phyloP scores from a whole-genome alignment of 2,113 vertebrate species.

The Platycercus adscitus region DNA sequence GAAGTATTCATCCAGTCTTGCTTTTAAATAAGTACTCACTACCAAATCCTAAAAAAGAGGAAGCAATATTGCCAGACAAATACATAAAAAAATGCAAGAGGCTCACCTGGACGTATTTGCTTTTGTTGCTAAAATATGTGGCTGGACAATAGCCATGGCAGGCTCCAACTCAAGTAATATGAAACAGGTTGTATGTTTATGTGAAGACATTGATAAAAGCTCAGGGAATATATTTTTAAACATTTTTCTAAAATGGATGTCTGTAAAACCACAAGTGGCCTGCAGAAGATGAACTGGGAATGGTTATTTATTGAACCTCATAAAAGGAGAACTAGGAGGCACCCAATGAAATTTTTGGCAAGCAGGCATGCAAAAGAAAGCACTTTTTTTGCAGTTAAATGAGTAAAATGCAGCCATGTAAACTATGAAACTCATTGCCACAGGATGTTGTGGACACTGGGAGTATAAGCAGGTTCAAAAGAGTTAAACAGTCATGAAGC shows the following conservation, averaged over 20 bases:
- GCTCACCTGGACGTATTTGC: not conserved
- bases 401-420: not conserved
- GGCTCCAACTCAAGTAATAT: not conserved
- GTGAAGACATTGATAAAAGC: not conserved
- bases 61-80: not conserved
- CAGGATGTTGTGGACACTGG: not conserved
- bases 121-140: slow-evolving; percentile 1
- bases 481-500: not conserved
- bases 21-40: not conserved
- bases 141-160: not conserved
- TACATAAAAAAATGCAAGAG: not conserved
- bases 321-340: not conserved
- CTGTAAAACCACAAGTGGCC: slow-evolving; percentile 15
- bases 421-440: not conserved
- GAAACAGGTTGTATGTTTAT: slow-evolving; percentile 20
- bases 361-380: not conserved
- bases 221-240: not conserved
- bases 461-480: not conserved
- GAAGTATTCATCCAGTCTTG: not conserved
- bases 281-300: not conserved
- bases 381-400: not conserved
- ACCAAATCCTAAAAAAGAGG: not conserved
- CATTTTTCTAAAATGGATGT: not conserved
- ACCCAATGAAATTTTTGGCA: not conserved
- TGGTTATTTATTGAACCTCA: not conserved